Conservation (phyloP, 2,888 invertebrate species). For the Alviniconcha strummeri region DNA sequence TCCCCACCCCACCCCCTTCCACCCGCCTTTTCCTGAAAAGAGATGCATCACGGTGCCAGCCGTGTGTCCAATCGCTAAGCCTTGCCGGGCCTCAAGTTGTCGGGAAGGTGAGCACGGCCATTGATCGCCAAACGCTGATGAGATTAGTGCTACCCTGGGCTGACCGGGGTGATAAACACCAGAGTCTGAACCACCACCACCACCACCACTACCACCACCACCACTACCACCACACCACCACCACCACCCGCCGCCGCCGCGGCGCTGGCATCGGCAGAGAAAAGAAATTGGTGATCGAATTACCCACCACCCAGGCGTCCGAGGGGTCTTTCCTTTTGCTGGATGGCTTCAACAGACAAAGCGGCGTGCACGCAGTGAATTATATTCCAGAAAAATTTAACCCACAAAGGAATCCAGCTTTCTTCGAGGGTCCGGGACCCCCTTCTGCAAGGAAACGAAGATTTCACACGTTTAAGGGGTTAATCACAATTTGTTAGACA, state of each 20-base stretch:
- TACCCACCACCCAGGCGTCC: not conserved
- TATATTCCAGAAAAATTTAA: no score
- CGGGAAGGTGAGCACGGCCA: not conserved
- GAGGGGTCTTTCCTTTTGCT: no score
- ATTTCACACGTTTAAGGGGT: conserved; percentile 29
- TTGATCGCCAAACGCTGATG: conserved; percentile 2
- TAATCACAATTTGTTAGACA: conserved; percentile 29
- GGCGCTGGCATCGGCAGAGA: not conserved
- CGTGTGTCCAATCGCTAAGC: no score
- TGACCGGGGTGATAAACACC: conserved; percentile 6
- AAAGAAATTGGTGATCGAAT: conserved; percentile 1
- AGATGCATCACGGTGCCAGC: no score
- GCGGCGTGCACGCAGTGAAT: no score
- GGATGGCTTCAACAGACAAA: no score
- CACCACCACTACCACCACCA: not conserved
- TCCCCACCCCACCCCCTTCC: not conserved
- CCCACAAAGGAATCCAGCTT: no score
- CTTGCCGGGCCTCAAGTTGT: not conserved
- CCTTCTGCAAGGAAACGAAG: not conserved
- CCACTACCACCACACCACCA: not conserved
- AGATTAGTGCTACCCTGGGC: conserved; percentile 3
- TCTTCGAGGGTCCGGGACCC: no score
- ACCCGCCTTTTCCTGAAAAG: no score
- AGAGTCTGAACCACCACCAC: conserved; percentile 3
- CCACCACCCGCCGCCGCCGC: not conserved